Percentiles rank a stretch among this genome's conserved stretches.
Conservation (phyloP, 2,888 invertebrate genomes). For the Hydraecia micacea region DNA sequence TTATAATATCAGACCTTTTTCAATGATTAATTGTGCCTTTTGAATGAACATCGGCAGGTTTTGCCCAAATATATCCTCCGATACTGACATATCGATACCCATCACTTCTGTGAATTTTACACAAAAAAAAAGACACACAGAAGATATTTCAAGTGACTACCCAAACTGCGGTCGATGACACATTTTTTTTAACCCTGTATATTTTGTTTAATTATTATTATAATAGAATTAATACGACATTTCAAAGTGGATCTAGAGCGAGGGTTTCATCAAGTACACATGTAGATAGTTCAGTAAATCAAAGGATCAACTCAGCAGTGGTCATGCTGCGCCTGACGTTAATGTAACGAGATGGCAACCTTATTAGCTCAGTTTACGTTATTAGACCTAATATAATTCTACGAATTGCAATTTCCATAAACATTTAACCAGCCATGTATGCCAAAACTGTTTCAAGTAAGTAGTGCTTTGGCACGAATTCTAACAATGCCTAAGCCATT, state of each 20-base stretch:
- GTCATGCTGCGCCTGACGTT: neutral
- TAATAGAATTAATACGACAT: neutral
- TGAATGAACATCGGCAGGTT: too few relatives aligned
- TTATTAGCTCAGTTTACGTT: slow-evolving; percentile 5
- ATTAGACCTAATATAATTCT: slow-evolving; percentile 3
- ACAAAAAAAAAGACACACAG: too few relatives aligned
- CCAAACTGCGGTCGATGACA: too few relatives aligned
- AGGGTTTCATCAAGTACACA: slow-evolving; percentile 5
- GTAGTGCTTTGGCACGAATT: slow-evolving; percentile 51
- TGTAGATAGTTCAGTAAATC: neutral
- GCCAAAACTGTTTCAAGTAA: slow-evolving; percentile 34
- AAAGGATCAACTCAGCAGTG: neutral
- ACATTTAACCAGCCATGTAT: slow-evolving; percentile 24
- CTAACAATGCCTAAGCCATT: slow-evolving; percentile 47
- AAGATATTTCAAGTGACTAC: too few relatives aligned
- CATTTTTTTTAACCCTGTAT: neutral
- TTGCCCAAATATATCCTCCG: too few relatives aligned
- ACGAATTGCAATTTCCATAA: slow-evolving; percentile 19
- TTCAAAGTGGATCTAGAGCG: neutral
- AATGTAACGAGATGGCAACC: neutral
- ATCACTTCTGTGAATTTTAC: too few relatives aligned
- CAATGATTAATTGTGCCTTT: too few relatives aligned
- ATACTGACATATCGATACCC: too few relatives aligned
- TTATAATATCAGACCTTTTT: too few relatives aligned
- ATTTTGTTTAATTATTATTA: neutral